These are phyloP conservation scores for Alouatta palliata DNA, from an alignment of 2,113 vertebrate species.

Conservation along the genomic window DNA sequence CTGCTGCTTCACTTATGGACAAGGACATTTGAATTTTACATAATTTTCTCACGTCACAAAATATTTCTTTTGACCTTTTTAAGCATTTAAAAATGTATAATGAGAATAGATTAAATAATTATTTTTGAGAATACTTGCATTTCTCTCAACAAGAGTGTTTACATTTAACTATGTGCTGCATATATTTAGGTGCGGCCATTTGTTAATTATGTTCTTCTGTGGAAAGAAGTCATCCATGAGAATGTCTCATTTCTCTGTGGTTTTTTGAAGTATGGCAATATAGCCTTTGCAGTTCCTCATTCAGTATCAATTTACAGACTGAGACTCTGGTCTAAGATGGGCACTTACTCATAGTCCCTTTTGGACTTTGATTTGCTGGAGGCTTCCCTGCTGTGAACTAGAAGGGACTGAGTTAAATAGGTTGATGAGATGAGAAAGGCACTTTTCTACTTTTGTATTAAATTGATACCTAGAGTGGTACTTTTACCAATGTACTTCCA, in stretches of 20 bases:
- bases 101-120: not conserved
- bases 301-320: not conserved
- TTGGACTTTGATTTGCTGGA: not conserved
- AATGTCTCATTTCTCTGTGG: not conserved
- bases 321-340: not conserved
- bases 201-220: not conserved
- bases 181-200: not conserved
- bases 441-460: not conserved
- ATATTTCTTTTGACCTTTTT: constrained; percentile 4
- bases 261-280: not conserved
- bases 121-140: not conserved
- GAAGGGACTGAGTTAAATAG: not conserved
- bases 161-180: not conserved
- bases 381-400: not conserved
- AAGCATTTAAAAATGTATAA: not conserved
- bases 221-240: not conserved
- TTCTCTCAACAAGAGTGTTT: not conserved
- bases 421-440: not conserved
- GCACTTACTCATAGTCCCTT: not conserved
- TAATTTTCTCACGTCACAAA: not conserved
- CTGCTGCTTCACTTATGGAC: not conserved
- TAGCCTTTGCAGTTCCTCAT: not conserved
- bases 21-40: not conserved
- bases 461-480: rapidly evolving
- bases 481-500: not conserved